These are phyloP conservation scores for Porites divaricata DNA, from an alignment of 92 coral and sea anemone species.

Conservation along the genomic window DNA sequence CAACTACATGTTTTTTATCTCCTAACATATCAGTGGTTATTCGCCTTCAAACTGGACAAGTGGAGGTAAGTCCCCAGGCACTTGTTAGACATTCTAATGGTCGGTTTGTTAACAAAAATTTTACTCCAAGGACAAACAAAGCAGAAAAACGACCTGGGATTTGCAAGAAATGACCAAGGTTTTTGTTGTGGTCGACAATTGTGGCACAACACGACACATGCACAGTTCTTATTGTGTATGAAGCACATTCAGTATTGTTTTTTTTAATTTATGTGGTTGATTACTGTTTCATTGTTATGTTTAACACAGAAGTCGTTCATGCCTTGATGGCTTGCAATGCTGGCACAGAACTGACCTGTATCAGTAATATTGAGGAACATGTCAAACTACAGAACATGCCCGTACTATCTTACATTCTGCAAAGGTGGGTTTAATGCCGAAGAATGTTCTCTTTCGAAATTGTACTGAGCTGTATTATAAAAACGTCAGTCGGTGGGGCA, in stretches of 20 bases:
- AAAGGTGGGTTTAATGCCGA: constrained; percentile 53
- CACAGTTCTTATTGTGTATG: too few species aligned
- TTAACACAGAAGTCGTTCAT: constrained; percentile 73
- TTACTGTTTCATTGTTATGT: neutral
- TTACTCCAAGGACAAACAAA: too few species aligned
- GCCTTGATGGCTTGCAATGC: constrained; percentile 98
- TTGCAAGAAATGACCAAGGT: too few species aligned
- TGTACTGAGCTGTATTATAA: neutral
- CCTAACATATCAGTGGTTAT: constrained; percentile 68
- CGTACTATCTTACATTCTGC: constrained; percentile 70
- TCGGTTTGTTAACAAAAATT: too few species aligned
- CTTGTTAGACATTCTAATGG: too few species aligned
- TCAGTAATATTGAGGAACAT: constrained; percentile 79
- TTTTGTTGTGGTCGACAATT: too few species aligned
- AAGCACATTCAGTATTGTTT: too few species aligned
- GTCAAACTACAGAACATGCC: constrained; percentile 82
- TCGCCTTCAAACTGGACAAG: constrained; percentile 98
- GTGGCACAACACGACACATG: too few species aligned
- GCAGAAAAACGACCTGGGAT: too few species aligned
- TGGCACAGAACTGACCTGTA: constrained; percentile 84
- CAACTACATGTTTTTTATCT: neutral
- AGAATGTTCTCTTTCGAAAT: neutral
- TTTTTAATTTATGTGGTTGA: too few species aligned
- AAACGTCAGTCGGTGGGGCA: neutral
- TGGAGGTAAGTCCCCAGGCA: constrained; percentile 69